Evolutionary conservation across 2,888 invertebrate species (phyloP).

Genomic region (Lasioglossum malachurum): DNA sequence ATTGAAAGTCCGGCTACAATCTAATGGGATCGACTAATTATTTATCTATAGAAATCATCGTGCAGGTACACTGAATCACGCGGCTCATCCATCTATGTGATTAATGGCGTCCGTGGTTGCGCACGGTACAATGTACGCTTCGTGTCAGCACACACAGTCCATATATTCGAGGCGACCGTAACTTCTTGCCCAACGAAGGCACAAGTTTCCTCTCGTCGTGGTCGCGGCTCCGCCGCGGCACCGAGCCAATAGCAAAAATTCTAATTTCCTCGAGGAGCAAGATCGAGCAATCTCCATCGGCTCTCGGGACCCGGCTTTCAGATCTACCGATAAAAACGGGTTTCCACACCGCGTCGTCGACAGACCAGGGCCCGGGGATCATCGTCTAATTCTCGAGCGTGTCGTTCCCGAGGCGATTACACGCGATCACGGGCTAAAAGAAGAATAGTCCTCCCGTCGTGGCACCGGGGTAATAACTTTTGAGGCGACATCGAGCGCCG

Average conservation of each 20-base stretch:
- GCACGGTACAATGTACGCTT: conserved; percentile 2
- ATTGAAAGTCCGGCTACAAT: neutral
- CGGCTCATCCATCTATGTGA: conserved; percentile 7
- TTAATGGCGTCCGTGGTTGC: neutral
- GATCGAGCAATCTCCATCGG: conserved; percentile 10
- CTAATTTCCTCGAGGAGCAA: conserved; percentile 20
- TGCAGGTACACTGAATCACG: neutral
- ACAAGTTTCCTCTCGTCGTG: neutral
- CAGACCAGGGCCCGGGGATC: conserved; percentile 17
- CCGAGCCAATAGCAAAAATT: conserved; percentile 12
- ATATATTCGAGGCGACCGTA: conserved; percentile 11
- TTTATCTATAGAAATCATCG: conserved; percentile 4
- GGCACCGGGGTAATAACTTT: conserved; percentile 26
- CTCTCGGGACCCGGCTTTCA: conserved; percentile 37
- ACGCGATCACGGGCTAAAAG: conserved; percentile 13
- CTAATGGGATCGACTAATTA: neutral
- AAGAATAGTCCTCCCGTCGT: conserved; percentile 17
- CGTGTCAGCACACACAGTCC: conserved; percentile 15
- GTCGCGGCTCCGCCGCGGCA: neutral
- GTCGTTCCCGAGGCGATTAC: conserved; percentile 43
- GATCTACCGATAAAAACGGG: conserved; percentile 58
- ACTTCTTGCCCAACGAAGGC: conserved; percentile 19
- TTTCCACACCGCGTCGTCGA: conserved; percentile 34
- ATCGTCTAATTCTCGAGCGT: conserved; percentile 43
- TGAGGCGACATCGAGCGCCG: conserved; percentile 5